phyloP scores from a whole-genome alignment of 2,888 invertebrate genomes.

The Mythimna ferrago region DNA sequence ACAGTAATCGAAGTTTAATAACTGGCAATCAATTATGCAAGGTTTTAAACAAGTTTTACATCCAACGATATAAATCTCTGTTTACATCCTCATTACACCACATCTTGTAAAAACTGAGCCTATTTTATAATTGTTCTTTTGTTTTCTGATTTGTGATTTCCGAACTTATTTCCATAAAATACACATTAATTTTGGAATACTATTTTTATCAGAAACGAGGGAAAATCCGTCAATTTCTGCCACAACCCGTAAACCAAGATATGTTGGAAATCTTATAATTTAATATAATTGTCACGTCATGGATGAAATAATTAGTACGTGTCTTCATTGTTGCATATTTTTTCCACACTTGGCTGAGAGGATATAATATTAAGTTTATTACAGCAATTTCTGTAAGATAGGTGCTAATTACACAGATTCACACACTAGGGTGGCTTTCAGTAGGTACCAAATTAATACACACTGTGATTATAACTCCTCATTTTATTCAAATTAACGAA shows the following conservation, averaged over 20 bases:
- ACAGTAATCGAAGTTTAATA: neutral
- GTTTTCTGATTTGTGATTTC: neutral
- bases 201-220: neutral
- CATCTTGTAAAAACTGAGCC: too few species aligned
- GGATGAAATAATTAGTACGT: conserved; percentile 13
- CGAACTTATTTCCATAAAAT: neutral
- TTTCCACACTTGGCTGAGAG: conserved; percentile 11
- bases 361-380: conserved; percentile 24
- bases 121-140: too few species aligned
- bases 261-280: neutral
- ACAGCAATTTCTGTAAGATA: conserved; percentile 20
- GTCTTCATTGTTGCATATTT: conserved; percentile 34
- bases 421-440: conserved; percentile 22
- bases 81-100: neutral
- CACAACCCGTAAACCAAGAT: neutral
- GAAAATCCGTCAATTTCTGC: conserved; percentile 1
- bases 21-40: neutral
- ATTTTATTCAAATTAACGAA: conserved; percentile 33
- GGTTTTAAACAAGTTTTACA: neutral
- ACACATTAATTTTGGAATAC: too few species aligned
- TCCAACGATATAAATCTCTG: neutral
- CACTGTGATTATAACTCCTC: conserved; percentile 10
- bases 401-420: conserved; percentile 4
- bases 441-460: neutral
- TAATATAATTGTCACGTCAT: neutral